phyloP scores from a whole-genome alignment of 2,888 invertebrate genomes.

The Eumacrocentrus americanus region DNA sequence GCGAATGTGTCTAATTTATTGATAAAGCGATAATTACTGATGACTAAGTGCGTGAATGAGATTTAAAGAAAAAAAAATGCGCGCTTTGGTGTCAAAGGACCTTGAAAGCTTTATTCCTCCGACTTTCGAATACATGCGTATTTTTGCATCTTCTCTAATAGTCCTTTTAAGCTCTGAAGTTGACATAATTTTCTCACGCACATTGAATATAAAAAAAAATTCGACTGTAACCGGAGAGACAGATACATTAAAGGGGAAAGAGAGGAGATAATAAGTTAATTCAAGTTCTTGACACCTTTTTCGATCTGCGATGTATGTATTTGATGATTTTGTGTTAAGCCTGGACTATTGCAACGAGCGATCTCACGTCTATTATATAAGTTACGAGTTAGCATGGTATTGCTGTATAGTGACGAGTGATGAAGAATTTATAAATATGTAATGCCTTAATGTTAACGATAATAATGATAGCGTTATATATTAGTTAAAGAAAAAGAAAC shows the following conservation, averaged over 20 bases:
- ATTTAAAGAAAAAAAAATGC: conserved; percentile 10
- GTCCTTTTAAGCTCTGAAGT: too few relatives aligned
- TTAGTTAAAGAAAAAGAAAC: conserved; percentile 38
- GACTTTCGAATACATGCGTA: not conserved
- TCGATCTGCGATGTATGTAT: conserved; percentile 37
- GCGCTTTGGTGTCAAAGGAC: conserved; percentile 6
- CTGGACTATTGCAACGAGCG: conserved; percentile 61
- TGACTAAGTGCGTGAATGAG: conserved; percentile 27
- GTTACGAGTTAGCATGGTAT: conserved; percentile 54
- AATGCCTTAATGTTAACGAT: conserved; percentile 62
- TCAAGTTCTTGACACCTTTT: too few relatives aligned
- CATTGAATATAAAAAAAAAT: not conserved
- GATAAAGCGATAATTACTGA: conserved; percentile 27
- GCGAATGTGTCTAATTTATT: conserved; percentile 49
- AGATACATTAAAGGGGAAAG: too few relatives aligned
- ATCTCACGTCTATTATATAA: conserved; percentile 59
- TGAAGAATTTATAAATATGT: conserved; percentile 58
- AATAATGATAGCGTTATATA: conserved; percentile 59
- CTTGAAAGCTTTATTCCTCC: not conserved
- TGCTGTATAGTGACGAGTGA: conserved; percentile 55
- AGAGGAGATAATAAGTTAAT: too few relatives aligned
- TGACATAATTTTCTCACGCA: too few relatives aligned
- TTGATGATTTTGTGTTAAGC: conserved; percentile 42
- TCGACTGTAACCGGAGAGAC: too few relatives aligned
- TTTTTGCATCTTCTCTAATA: not conserved